A percentile compares a stretch with the other conserved stretches of the same genome.
These are phyloP conservation scores for Camponotus pennsylvanicus DNA, from an alignment of 1,140 invertebrate genomes.

Conservation along the genomic window DNA sequence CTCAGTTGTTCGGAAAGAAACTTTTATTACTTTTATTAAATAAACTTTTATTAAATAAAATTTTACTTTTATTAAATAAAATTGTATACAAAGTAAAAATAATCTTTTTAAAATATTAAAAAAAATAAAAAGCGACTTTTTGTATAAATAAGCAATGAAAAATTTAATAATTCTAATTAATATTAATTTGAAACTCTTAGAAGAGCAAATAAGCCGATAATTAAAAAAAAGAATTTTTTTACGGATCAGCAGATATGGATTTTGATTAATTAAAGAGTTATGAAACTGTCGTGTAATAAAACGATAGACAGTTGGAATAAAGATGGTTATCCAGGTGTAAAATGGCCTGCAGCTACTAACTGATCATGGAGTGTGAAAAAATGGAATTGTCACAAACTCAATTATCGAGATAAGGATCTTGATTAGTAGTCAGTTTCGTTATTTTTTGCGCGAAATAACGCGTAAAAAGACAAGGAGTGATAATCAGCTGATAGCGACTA, in stretches of 20 bases:
- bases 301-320: neutral
- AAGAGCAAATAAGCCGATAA: neutral
- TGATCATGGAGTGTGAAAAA: constrained; percentile 12
- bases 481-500: constrained; percentile 26
- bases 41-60: neutral
- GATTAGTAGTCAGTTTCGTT: neutral
- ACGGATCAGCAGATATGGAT: neutral
- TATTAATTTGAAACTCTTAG: neutral
- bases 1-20: neutral
- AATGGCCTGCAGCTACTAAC: neutral
- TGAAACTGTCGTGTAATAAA: neutral
- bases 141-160: too few species aligned
- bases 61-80: neutral
- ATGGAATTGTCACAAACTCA: constrained; percentile 29
- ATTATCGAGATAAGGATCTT: constrained; percentile 35
- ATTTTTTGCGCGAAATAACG: constrained; percentile 23
- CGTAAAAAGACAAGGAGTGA: constrained; percentile 34
- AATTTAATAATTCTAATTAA: too few species aligned
- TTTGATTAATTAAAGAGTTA: neutral
- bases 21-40: neutral
- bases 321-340: constrained; percentile 30
- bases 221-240: neutral
- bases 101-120: too few species aligned
- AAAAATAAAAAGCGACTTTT: too few species aligned
- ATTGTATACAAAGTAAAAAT: neutral